Base-by-base conservation (phyloP, 2,797 vertebrate genomes). In the Sebastolobus altivelis region DNA sequence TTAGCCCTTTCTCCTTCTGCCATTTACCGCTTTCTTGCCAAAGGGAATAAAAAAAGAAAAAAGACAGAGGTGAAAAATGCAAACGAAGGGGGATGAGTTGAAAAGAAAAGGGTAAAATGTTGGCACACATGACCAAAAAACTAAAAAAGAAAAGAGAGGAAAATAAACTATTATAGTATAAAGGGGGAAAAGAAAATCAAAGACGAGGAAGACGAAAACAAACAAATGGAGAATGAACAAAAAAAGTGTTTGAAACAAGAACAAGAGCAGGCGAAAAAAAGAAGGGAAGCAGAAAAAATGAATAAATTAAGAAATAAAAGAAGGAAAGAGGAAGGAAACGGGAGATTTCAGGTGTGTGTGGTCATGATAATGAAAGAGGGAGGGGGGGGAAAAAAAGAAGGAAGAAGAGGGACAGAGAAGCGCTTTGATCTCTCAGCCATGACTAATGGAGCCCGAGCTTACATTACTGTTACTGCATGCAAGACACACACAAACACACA, bases 401-500 rank as follows among this genome's bases (percentile, higher is more conserved):
- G 46, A 68, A 72, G 38, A 72, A 72, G 65, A 74, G 68, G 73
- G 78, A 81, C 58, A 82, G 80, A 87, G 81, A 60, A 65, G 35
- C 25, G 75, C 93, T 92, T 93, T 94, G 90, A 95, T 94, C 92
- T 87, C 69, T 83, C 74, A 86, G 71, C 87, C 81, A 63, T 88
- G 83, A 92, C 88, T 82, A 94, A 93, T 90, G 74, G 78, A 83
- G 87, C 61, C 55, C 65, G 63, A 84, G 87, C 85, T 82, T 85
- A 81, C 77, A 86, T 80, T 91, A 87, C 85, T 71, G 75, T 81
- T 79, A 66, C 88, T 79, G 67, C 75, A 83, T 74, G 67, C 38
- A 38, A 62, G 54, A 85, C 74, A 83, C 75, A 75, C 67, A 82
- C 60, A 72, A 12, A 76, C 54, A 67, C 55, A 29, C 35, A 77